These are phyloP conservation scores for Ptilorrhoa leucosticta DNA, from an alignment of 2,113 vertebrate species.

Conservation along the genomic window DNA sequence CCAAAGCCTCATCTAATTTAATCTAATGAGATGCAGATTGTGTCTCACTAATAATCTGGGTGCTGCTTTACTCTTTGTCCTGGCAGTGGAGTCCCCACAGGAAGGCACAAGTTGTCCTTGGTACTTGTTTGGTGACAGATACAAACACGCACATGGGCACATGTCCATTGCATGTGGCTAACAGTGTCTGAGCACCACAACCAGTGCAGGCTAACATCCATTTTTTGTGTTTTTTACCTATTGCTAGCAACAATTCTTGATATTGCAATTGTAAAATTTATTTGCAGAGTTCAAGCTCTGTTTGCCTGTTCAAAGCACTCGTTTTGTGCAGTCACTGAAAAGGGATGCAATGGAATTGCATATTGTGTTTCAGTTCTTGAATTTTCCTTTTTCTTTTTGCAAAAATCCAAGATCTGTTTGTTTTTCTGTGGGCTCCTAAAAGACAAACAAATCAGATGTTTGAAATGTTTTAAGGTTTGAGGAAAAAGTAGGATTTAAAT, in stretches of 20 bases:
- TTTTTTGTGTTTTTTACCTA: background rate
- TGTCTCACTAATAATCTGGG: background rate
- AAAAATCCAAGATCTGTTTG: background rate
- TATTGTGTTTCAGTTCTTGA: background rate
- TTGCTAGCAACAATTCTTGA: background rate
- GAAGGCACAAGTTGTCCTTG: background rate
- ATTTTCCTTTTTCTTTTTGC: background rate
- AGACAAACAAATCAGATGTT: background rate
- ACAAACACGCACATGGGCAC: accelerated
- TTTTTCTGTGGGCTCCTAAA: background rate
- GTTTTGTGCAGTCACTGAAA: background rate
- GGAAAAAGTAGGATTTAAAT: background rate
- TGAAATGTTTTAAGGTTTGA: background rate
- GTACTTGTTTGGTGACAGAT: background rate
- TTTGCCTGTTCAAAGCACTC: background rate
- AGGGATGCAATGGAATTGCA: background rate
- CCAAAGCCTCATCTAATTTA: background rate
- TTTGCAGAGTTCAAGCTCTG: background rate
- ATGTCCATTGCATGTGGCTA: accelerated
- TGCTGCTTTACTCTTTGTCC: background rate
- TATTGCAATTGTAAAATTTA: background rate
- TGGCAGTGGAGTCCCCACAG: background rate
- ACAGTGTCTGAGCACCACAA: background rate
- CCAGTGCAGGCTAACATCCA: background rate
- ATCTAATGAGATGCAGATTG: background rate